phyloP scores from a whole-genome alignment of 2,797 vertebrate genomes.

The Helicolenus hilgendorfi region DNA sequence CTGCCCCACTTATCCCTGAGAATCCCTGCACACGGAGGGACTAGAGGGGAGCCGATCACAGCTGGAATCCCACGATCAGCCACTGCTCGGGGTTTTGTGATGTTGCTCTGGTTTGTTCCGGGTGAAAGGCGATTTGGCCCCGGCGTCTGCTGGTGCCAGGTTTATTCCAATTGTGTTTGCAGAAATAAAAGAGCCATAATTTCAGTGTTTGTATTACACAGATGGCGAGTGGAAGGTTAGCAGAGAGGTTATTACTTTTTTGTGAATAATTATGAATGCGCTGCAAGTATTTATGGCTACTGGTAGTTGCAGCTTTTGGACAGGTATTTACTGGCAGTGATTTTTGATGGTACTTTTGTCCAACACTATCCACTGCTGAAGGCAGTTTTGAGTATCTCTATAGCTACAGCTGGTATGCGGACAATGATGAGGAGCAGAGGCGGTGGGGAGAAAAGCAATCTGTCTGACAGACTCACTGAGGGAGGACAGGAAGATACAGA shows the following conservation, averaged over 20 bases:
- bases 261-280: background rate
- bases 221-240: background rate
- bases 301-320: background rate
- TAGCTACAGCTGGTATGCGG: slow-evolving; percentile 4
- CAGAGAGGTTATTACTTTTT: background rate
- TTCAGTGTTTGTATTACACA: slow-evolving; percentile 27
- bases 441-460: slow-evolving; percentile 29
- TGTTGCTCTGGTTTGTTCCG: slow-evolving; percentile 57
- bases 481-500: slow-evolving; percentile 40
- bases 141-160: slow-evolving; percentile 34
- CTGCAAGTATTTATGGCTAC: background rate
- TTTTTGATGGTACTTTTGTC: slow-evolving; percentile 21
- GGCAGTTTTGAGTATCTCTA: slow-evolving; percentile 17
- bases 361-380: background rate
- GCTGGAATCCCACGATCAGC: slow-evolving; percentile 79
- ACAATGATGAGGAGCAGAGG: slow-evolving; percentile 7
- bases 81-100: slow-evolving; percentile 56
- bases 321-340: slow-evolving; percentile 11
- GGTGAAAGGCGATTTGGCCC: slow-evolving; percentile 73
- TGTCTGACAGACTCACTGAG: slow-evolving; percentile 32
- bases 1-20: slow-evolving; percentile 79
- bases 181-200: slow-evolving; percentile 40
- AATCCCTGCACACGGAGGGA: slow-evolving; percentile 79
- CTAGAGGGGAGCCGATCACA: slow-evolving; percentile 75
- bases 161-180: slow-evolving; percentile 49